These are phyloP conservation scores for Lateolabrax maculatus DNA, from an alignment of 2,797 vertebrate genomes.

Conservation along the genomic window DNA sequence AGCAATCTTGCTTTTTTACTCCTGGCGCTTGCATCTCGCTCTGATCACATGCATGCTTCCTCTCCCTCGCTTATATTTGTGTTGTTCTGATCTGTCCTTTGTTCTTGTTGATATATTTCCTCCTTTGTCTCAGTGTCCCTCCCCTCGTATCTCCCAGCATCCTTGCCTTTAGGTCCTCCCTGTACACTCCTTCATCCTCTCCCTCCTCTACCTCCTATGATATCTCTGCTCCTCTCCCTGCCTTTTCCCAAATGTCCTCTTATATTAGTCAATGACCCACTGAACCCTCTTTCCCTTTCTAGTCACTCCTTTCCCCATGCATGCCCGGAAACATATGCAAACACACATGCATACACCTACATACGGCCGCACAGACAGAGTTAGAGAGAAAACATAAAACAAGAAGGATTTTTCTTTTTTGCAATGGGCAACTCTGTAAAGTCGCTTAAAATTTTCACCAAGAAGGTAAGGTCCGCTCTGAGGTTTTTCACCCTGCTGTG, in stretches of 20 bases:
- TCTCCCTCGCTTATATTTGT: conserved; percentile 60
- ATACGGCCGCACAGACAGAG: conserved; percentile 59
- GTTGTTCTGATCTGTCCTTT: conserved; percentile 64
- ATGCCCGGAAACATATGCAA: conserved; percentile 78
- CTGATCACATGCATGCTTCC: conserved; percentile 78
- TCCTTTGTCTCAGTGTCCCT: conserved; percentile 65
- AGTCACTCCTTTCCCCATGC: conserved; percentile 76
- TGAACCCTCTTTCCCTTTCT: conserved; percentile 67
- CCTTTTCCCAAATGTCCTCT: conserved; percentile 69
- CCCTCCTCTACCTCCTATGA: conserved; percentile 47
- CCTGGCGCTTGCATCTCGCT: conserved; percentile 75
- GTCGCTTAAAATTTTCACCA: conserved; percentile 95
- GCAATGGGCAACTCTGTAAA: conserved; percentile 98
- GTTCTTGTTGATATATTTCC: conserved; percentile 62
- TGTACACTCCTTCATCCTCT: conserved; percentile 53
- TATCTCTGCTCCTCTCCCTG: conserved; percentile 41
- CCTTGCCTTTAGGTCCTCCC: conserved; percentile 59
- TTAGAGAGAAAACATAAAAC: conserved; percentile 77
- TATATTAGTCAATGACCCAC: conserved; percentile 75
- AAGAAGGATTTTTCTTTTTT: conserved; percentile 61
- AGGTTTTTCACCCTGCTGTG: conserved; percentile 56
- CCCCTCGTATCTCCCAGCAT: conserved; percentile 56
- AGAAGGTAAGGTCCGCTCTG: conserved; percentile 92
- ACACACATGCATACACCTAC: conserved; percentile 77
- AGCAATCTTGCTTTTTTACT: conserved; percentile 83